Conservation (phyloP, 2,797 vertebrate genomes). For the Calcarius lapponicus region DNA sequence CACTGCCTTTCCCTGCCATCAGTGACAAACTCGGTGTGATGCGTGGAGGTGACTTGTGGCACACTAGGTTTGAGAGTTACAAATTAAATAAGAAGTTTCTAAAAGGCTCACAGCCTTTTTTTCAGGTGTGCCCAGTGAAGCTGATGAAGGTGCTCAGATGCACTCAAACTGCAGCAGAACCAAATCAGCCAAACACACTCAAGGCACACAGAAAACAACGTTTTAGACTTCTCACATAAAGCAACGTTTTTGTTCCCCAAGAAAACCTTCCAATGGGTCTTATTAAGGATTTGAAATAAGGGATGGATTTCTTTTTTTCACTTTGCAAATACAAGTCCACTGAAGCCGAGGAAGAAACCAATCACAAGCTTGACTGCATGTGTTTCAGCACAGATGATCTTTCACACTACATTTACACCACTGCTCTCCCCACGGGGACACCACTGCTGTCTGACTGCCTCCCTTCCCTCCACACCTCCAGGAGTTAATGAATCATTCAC, state of each 20-base stretch:
- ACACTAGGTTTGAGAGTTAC: not conserved
- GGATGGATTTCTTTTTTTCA: not conserved
- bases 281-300: not conserved
- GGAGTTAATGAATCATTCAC: not conserved
- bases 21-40: not conserved
- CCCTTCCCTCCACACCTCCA: not conserved
- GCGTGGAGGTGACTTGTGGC: not conserved
- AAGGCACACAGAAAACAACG: not conserved
- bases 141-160: not conserved
- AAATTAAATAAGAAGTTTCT: not conserved
- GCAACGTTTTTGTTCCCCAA: not conserved
- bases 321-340: not conserved
- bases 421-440: not conserved
- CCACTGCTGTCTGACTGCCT: not conserved
- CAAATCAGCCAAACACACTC: not conserved
- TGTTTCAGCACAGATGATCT: not conserved
- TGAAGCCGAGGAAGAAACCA: constrained; percentile 27
- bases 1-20: not conserved
- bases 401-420: not conserved
- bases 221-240: not conserved
- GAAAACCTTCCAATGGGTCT: not conserved
- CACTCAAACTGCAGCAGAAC: not conserved
- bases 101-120: not conserved
- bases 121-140: not conserved
- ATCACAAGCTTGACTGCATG: not conserved